These are phyloP conservation scores for Apotomis turbidana DNA, from an alignment of 2,888 invertebrate species.

Conservation along the genomic window DNA sequence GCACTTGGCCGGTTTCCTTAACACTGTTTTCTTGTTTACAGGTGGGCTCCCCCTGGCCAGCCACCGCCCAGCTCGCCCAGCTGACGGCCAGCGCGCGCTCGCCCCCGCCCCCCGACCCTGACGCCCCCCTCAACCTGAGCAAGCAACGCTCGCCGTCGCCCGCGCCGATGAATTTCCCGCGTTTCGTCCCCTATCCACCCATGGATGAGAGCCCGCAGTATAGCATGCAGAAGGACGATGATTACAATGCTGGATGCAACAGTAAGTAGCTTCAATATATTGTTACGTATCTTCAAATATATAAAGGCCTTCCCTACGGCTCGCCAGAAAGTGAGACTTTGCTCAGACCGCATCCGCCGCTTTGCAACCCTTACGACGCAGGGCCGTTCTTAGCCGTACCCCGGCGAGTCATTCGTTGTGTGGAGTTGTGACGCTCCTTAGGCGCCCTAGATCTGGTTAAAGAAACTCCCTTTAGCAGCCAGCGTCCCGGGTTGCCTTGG, in stretches of 20 bases:
- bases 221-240: constrained; percentile 75
- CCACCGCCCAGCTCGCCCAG: constrained; percentile 89
- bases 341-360: no score
- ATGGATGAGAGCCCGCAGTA: constrained; percentile 74
- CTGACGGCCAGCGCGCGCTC: constrained; percentile 84
- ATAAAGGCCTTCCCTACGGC: no score
- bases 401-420: no score
- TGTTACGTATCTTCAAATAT: no score
- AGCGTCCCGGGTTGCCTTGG: no score
- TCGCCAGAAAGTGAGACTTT: no score
- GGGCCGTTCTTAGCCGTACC: no score
- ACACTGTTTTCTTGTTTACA: constrained; percentile 46
- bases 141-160: constrained; percentile 90
- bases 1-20: no score
- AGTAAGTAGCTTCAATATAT: constrained; percentile 58
- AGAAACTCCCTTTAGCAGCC: no score
- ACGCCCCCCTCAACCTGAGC: constrained; percentile 94
- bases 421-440: no score
- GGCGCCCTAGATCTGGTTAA: no score
- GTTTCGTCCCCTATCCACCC: constrained; percentile 80
- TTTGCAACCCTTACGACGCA: no score
- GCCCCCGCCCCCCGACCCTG: constrained; percentile 87
- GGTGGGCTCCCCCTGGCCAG: constrained; percentile 85
- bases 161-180: constrained; percentile 82
- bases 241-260: constrained; percentile 71